Base-by-base conservation (phyloP, 2,888 invertebrate genomes). In the Leucophora obtusa region DNA sequence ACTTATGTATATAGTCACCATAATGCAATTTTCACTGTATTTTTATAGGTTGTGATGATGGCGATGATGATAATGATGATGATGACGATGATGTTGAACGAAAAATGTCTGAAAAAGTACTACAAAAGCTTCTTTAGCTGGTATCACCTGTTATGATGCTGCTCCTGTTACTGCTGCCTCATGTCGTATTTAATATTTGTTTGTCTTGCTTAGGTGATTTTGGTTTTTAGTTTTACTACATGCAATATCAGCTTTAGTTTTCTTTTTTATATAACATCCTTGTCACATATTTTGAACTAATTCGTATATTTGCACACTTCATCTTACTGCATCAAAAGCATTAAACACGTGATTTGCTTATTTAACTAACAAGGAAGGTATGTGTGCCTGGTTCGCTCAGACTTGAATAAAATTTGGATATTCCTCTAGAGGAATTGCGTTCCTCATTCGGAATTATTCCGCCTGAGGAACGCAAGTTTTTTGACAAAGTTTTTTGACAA, bases 271-370 rank as follows among this genome's bases (percentile, higher is more conserved):
- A 15, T 69, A 65, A 76, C 53, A 63, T 72, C 76, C 58, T 65
- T 76, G 72, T 76, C 74, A 79, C 75, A 79, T 75, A 68, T 80
- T 80, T 66, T 56, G 10, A 54, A 71, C 70, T 75, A 75, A 71
- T 75, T 79, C 79, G 50, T 71, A 51, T 73, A 76, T 81, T 82
- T 76, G 69, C 80, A 70, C 72, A 80, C 78, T 68, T 80, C 73
- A 77, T 80, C 73, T 70, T 65, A 33, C 38, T 62, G 68, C 76
- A 72, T 65, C 56, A 70, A 60, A 69, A 81, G 65, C 73, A 69
- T 72, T 56, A 76, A 60, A 71, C 82, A 84, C 84, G 84, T 84
- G 84, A 82, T 84, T 83, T 82, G 84, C 78, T 80, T 84, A 69
- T 69, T 76, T 74, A 74, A 84, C 66, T 66, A 82, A 74, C n/a